Percentiles rank a stretch among this genome's conserved stretches.
Conservation (phyloP, 2,888 invertebrate genomes). For the Brachypterus glaber region DNA sequence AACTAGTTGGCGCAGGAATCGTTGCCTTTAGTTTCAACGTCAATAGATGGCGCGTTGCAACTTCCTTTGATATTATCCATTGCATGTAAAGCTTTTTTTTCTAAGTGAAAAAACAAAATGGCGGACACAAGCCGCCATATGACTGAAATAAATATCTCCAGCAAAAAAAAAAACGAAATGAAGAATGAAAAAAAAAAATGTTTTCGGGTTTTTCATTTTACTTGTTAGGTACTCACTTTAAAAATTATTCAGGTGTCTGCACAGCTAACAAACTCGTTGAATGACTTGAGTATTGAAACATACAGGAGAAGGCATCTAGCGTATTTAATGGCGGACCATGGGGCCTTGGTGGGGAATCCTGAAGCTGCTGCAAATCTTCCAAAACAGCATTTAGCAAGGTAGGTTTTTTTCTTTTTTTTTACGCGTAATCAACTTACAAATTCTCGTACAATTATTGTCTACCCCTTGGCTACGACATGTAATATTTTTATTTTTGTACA, state of each 20-base stretch:
- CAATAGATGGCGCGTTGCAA: no score
- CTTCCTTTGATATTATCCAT: slow-evolving; percentile 1
- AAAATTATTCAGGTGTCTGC: slow-evolving; percentile 48
- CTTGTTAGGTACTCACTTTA: no score
- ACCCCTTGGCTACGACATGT: neutral
- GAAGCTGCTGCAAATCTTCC: slow-evolving; percentile 84
- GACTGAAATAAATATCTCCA: no score
- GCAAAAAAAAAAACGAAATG: no score
- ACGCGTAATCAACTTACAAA: neutral
- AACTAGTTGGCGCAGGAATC: no score
- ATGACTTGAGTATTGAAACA: slow-evolving; percentile 77
- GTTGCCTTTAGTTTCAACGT: no score
- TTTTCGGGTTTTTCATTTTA: no score
- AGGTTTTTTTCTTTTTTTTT: slow-evolving; percentile 15
- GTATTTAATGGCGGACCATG: slow-evolving; percentile 94
- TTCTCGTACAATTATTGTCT: neutral
- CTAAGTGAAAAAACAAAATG: no score
- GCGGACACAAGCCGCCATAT: no score
- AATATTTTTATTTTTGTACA: no score
- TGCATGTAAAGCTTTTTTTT: slow-evolving; percentile 1
- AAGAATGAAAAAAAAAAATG: no score
- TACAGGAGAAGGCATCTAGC: slow-evolving; percentile 87
- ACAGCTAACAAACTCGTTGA: slow-evolving; percentile 72
- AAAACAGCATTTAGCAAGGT: slow-evolving; percentile 79
- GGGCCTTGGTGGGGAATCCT: slow-evolving; percentile 84